Percentiles rank a stretch among this genome's conserved stretches.
Conservation (phyloP, 2,888 invertebrate species). For the Aleiodes testaceus region DNA sequence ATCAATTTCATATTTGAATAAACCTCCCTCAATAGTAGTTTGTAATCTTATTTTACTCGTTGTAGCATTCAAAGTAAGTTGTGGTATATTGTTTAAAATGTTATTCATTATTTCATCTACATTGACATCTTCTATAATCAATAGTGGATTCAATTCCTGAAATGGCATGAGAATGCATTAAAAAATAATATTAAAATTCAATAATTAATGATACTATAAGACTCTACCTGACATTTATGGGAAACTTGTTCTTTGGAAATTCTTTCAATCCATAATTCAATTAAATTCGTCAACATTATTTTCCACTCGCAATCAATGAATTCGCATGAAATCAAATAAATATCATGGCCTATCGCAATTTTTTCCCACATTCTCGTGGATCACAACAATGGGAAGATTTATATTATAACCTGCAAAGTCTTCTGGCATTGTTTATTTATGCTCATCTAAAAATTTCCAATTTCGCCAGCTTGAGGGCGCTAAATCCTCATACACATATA, state of each 20-base stretch:
- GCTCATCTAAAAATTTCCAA: not conserved
- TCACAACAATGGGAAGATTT: not conserved
- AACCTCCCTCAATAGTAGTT: slow-evolving; percentile 56
- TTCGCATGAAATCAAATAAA: slow-evolving; percentile 15
- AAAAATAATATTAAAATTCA: too few species aligned
- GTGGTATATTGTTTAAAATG: slow-evolving; percentile 59
- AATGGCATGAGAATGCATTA: slow-evolving; percentile 35
- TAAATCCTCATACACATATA: too few species aligned
- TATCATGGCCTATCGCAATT: slow-evolving; percentile 15
- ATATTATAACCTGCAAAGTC: not conserved
- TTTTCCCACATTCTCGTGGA: not conserved
- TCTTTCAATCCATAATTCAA: slow-evolving; percentile 31
- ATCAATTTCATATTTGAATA: slow-evolving; percentile 61
- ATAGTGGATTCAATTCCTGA: slow-evolving; percentile 62
- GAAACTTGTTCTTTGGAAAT: slow-evolving; percentile 12
- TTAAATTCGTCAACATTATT: slow-evolving; percentile 36
- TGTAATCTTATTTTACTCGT: slow-evolving; percentile 57
- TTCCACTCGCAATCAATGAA: slow-evolving; percentile 23
- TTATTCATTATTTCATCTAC: slow-evolving; percentile 53
- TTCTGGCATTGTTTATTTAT: not conserved
- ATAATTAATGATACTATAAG: not conserved
- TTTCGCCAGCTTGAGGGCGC: too few species aligned
- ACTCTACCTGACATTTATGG: slow-evolving; percentile 31
- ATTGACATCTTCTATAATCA: slow-evolving; percentile 57
- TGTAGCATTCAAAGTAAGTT: slow-evolving; percentile 50